These are phyloP conservation scores for Heliconius erato DNA, from an alignment of 2,888 invertebrate species.

Conservation along the genomic window DNA sequence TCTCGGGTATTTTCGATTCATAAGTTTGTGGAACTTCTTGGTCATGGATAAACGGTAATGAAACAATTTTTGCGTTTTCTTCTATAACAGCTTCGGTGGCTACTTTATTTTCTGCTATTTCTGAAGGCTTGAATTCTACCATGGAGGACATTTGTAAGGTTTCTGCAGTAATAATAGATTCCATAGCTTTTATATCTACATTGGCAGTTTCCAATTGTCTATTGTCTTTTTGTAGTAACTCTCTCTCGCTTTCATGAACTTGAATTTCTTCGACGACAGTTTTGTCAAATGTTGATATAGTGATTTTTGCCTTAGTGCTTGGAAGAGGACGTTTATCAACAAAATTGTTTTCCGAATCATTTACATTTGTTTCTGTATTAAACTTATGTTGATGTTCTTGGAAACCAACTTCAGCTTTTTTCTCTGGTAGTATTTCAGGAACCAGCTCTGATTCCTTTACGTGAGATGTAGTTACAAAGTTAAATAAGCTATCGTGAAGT, in stretches of 20 bases:
- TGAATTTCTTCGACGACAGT: slow-evolving; percentile 85
- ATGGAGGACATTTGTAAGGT: slow-evolving; percentile 74
- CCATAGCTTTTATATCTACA: slow-evolving; percentile 84
- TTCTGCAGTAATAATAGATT: slow-evolving; percentile 87
- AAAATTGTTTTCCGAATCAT: slow-evolving; percentile 87
- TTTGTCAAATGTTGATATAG: slow-evolving; percentile 86
- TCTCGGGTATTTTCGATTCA: slow-evolving; percentile 63
- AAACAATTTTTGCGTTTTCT: slow-evolving; percentile 87
- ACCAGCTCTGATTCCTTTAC: slow-evolving; percentile 87
- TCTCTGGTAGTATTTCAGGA: slow-evolving; percentile 77
- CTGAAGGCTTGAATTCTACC: slow-evolving; percentile 81
- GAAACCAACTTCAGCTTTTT: slow-evolving; percentile 86
- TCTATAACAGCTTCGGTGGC: slow-evolving; percentile 84
- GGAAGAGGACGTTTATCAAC: slow-evolving; percentile 72
- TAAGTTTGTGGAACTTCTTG: slow-evolving; percentile 83
- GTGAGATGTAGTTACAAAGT: slow-evolving; percentile 87
- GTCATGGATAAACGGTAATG: slow-evolving; percentile 87
- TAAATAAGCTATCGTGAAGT: slow-evolving; percentile 84
- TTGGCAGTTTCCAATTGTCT: slow-evolving; percentile 86
- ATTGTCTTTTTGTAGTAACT: slow-evolving; percentile 80
- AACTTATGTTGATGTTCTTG: slow-evolving; percentile 87
- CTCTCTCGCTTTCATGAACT: slow-evolving; percentile 89
- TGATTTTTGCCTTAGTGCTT: slow-evolving; percentile 76
- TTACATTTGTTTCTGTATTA: slow-evolving; percentile 84
- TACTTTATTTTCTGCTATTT: slow-evolving; percentile 75